Conservation (phyloP, 2,797 vertebrate genomes). For the Helostoma temminkii region DNA sequence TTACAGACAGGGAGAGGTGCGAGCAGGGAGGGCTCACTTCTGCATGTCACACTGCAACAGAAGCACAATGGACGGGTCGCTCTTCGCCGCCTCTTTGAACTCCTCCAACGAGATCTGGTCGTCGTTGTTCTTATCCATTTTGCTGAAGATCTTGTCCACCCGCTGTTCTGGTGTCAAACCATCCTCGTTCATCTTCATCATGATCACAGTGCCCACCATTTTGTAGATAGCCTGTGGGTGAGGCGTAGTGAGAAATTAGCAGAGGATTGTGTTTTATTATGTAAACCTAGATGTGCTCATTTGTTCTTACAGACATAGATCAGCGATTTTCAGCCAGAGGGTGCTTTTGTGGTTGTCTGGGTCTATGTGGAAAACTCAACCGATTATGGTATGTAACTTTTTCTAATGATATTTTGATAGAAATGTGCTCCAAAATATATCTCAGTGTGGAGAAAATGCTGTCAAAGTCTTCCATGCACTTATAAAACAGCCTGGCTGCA, state of each 20-base stretch:
- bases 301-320: slow-evolving; percentile 20
- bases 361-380: neutral
- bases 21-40: slow-evolving; percentile 86
- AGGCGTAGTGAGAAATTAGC: slow-evolving; percentile 54
- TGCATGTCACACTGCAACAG: slow-evolving; percentile 98
- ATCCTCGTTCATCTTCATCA: slow-evolving; percentile 99
- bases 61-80: slow-evolving; percentile 97
- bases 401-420: no score
- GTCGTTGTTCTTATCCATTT: slow-evolving; percentile 99
- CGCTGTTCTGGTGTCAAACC: slow-evolving; percentile 95
- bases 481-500: no score
- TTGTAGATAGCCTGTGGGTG: slow-evolving; percentile 94
- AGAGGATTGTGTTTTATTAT: slow-evolving; percentile 23
- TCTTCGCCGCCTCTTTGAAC: slow-evolving; percentile 98
- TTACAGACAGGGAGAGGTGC: slow-evolving; percentile 65
- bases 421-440: no score
- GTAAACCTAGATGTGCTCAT: slow-evolving; percentile 28
- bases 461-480: no score
- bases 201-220: slow-evolving; percentile 99
- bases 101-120: slow-evolving; percentile 97
- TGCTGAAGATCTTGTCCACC: slow-evolving; percentile 98
- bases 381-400: neutral
- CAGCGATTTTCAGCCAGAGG: neutral
- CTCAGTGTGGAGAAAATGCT: no score
- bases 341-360: neutral